A percentile compares a stretch with the other conserved stretches of the same genome.
These are phyloP conservation scores for Montipora capricornis DNA, from an alignment of 64 coral and sea anemone species.

Conservation along the genomic window DNA sequence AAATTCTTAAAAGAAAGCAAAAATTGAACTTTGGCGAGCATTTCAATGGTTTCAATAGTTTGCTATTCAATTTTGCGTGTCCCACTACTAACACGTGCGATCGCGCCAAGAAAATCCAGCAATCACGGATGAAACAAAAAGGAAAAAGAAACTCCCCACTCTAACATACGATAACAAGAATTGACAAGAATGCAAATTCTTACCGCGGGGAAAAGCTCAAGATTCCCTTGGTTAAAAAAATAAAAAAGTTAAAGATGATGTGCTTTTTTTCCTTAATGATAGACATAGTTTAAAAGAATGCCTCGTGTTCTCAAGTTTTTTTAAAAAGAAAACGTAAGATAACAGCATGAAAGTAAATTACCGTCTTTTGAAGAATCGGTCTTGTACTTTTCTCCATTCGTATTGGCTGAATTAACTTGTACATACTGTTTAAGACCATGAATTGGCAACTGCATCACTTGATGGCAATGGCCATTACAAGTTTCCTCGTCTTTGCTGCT, in stretches of 20 bases:
- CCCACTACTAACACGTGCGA: not conserved
- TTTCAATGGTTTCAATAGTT: not conserved
- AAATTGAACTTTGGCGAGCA: not conserved
- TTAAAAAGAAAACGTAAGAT: constrained; percentile 20
- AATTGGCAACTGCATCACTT: constrained; percentile 68
- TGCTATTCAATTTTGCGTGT: not conserved
- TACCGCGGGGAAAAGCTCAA: not conserved
- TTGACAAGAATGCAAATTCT: constrained; percentile 20
- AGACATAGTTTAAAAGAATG: not conserved
- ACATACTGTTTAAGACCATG: constrained; percentile 63
- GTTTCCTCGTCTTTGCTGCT: constrained; percentile 61
- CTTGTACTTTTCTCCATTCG: constrained; percentile 40
- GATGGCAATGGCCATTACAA: constrained; percentile 67
- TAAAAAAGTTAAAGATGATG: not conserved
- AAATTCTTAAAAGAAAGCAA: too few species aligned
- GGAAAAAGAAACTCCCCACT: not conserved
- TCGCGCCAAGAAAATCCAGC: not conserved
- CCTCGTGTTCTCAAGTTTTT: not conserved
- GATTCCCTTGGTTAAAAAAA: not conserved
- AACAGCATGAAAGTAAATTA: constrained; percentile 26
- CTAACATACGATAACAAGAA: not conserved
- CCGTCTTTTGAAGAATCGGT: constrained; percentile 24
- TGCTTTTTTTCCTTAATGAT: not conserved
- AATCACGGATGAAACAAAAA: not conserved
- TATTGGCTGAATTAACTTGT: constrained; percentile 31